Base-by-base conservation (phyloP, 2,888 invertebrate species). In the Drosophila neonasuta region DNA sequence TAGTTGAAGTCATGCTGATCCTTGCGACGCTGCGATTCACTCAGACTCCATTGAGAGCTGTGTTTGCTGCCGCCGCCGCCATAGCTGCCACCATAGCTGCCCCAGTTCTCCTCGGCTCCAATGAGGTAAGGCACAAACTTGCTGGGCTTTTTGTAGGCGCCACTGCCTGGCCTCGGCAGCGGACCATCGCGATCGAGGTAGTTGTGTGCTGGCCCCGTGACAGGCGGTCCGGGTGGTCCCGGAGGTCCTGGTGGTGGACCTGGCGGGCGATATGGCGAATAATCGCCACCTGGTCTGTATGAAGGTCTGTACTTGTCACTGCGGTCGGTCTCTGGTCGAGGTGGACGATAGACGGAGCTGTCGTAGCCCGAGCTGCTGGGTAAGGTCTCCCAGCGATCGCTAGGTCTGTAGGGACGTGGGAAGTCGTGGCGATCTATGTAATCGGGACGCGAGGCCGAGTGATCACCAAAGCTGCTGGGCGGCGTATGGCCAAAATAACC, bases 31-130 rank as follows among this genome's bases (percentile, higher is more conserved):
- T 91, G 90, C 62, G 66, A 82, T 17, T 90, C 91, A 7, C 89
- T 88, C 0, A 93, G 76, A 1, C 92, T 91, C 93, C 93, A 94
- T 63, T 93, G 92, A 50, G 91, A 91, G 2, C 88, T 89, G 55
- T 90, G 88, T 34, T 90, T 91, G 58, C 80, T 88, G 61, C 91
- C 90, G 58, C 91, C 92, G 24, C 89, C 87, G 1, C 93, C 93
- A 75, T 95, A 95, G 10, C 91, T 91, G 0, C 94, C 93, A 0
- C 94, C 94, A 76, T 94, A 94, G 63, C 92, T 92, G 0, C 93
- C 93, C 93, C 93, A 94, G 29, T 91, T 91, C 46, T 92, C 92
- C 39, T 92, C 90, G 1, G 91, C 91, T 73, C 89, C 88, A 55
- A 93, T 93, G 60, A 92, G 91, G 77, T 94, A 94, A 0, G 94